A percentile compares a stretch with the other conserved stretches of the same genome.
Evolutionary conservation across 2,888 invertebrate genomes (phyloP).

Genomic region (Panzeria rudis): DNA sequence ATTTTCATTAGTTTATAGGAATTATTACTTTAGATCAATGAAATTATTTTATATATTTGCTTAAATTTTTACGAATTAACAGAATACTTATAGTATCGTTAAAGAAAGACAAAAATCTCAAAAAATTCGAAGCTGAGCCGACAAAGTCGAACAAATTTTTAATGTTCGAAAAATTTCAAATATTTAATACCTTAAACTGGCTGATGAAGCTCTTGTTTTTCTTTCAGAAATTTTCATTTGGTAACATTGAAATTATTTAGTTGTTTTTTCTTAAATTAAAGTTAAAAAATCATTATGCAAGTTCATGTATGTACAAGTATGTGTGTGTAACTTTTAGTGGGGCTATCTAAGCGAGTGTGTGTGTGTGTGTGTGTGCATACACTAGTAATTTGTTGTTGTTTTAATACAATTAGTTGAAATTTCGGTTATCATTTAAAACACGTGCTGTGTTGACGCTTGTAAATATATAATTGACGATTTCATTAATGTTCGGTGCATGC

Average conservation of each 20-base stretch:
- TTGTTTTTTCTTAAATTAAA: slow-evolving; percentile 48
- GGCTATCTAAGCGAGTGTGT: neutral
- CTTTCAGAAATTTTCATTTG: slow-evolving; percentile 8
- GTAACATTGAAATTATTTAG: slow-evolving; percentile 32
- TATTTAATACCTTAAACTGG: too few relatives aligned
- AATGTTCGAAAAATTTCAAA: too few relatives aligned
- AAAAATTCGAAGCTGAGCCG: too few relatives aligned
- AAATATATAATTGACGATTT: slow-evolving; percentile 73
- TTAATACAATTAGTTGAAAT: slow-evolving; percentile 72
- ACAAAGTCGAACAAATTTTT: too few relatives aligned
- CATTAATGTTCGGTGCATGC: slow-evolving; percentile 69
- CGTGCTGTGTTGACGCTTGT: slow-evolving; percentile 73
- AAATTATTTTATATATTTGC: too few relatives aligned
- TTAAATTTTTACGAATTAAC: too few relatives aligned
- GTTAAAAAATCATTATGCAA: slow-evolving; percentile 64
- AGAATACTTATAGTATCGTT: too few relatives aligned
- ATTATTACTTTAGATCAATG: too few relatives aligned
- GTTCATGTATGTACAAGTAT: neutral
- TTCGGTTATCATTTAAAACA: slow-evolving; percentile 73
- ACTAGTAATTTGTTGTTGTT: slow-evolving; percentile 35
- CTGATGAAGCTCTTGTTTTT: neutral
- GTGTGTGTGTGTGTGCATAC: neutral
- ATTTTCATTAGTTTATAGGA: too few relatives aligned
- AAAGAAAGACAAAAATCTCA: too few relatives aligned
- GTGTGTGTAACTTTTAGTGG: slow-evolving; percentile 3